Conservation (phyloP, 1,140 invertebrate genomes). For the Hylaeus anthracinus region DNA sequence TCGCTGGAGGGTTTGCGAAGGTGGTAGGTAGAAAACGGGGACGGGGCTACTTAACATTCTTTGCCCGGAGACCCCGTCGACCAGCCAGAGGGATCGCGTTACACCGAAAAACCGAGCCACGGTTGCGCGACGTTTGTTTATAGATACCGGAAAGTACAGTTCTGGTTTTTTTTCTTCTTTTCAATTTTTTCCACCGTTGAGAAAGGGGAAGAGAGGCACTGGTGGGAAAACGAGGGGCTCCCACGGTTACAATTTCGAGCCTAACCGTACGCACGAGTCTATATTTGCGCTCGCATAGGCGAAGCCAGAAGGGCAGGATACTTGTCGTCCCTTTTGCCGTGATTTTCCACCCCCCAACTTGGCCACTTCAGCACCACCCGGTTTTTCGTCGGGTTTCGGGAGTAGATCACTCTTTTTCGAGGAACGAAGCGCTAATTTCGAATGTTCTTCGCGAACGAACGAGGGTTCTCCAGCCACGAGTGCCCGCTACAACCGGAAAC, state of each 20-base stretch:
- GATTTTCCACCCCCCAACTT: neutral
- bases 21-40: constrained; percentile 18
- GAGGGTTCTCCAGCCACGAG: constrained; percentile 26
- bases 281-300: constrained; percentile 48
- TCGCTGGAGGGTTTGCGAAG: constrained; percentile 4
- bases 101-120: constrained; percentile 30
- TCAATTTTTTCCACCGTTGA: too few species aligned
- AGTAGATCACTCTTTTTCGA: constrained; percentile 38
- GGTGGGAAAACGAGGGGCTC: constrained; percentile 14
- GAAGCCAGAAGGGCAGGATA: constrained; percentile 35
- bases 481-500: neutral
- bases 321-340: constrained; percentile 36
- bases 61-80: constrained; percentile 39
- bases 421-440: constrained; percentile 31
- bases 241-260: constrained; percentile 59
- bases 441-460: constrained; percentile 3
- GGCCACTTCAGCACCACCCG: too few species aligned
- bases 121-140: constrained; percentile 53
- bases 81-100: constrained; percentile 45
- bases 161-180: neutral
- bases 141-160: constrained; percentile 50
- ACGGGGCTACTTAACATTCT: constrained; percentile 65
- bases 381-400: neutral
- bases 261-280: constrained; percentile 45
- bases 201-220: neutral